Evolutionary conservation across 2,888 invertebrate species (phyloP), one percentile per base, ranked within the genome.

Genomic region (Urechis unicinctus): DNA sequence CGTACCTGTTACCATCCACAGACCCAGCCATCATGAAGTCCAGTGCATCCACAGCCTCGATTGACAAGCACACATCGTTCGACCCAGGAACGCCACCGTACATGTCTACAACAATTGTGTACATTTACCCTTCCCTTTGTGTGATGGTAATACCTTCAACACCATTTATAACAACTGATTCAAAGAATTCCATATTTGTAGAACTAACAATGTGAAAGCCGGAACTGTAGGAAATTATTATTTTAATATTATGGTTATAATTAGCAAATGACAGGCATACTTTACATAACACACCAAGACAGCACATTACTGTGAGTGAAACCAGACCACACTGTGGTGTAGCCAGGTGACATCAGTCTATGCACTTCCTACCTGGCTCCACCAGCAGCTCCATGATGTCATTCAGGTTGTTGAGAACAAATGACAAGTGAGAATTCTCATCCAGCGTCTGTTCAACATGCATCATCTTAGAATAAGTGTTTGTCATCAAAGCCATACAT

Each of bases 371-470:
- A 73, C 74, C 74, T 58, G 69, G 70, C 42, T 76, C 75, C n/a
- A 71, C 61, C 29, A 78, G 65, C 13, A 78, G 65, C 51, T 78
- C 77, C 36, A 76, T 57, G 17, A 78, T 70, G 52, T 77, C 75
- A 45, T 66, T 69, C 22, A 78, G 65, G 57, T 78, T 71, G 53
- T 68, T 71, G 62, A 74, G 69, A 3, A 78, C 64, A 66, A 78
- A 78, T 21, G 69, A 67, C 62, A 73, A 61, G 59, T 78, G 77
- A 56, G 72, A 68, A 60, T 76, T 73, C 58, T 78, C 78, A 67
- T 78, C 77, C 44, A 77, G 61, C 21, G 68, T 68, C 75, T 77
- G 66, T 17, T 61, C 61, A 55, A 3, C 42, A 53, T n/a, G 31
- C 29, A 44, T 17, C 13, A 45, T n/a, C 21, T n/a, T n/a, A 45